Percentiles rank a stretch among this genome's conserved stretches.
Conservation (phyloP, 2,888 invertebrate species). For the Lepidocyrtoides sp. region DNA sequence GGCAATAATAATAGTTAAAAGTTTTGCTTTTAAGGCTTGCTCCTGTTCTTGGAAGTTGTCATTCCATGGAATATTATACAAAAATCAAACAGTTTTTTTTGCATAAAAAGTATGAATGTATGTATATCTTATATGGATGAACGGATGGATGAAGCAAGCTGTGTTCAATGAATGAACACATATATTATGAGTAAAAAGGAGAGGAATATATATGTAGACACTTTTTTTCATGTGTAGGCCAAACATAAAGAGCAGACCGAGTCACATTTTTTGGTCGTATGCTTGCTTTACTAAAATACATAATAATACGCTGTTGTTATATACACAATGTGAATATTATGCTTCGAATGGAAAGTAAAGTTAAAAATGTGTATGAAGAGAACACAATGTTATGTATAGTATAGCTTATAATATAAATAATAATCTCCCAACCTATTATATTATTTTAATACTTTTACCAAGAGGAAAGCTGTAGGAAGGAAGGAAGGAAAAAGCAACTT, state of each 20-base stretch:
- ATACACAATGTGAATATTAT: too few species aligned
- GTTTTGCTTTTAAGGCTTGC: too few species aligned
- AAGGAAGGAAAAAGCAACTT: constrained; percentile 28
- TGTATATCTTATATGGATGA: not conserved
- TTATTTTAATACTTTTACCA: not conserved
- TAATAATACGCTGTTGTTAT: not conserved
- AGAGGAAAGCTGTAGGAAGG: not conserved
- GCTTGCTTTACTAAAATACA: not conserved
- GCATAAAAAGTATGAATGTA: too few species aligned
- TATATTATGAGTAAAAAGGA: not conserved
- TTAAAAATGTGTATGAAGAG: not conserved
- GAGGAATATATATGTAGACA: not conserved
- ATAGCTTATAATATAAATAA: too few species aligned
- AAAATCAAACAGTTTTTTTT: not conserved
- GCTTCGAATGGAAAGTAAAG: too few species aligned
- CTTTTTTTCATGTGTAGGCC: constrained; percentile 13
- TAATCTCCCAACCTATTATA: constrained; percentile 39
- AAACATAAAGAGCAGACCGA: constrained; percentile 5
- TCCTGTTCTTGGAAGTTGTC: not conserved
- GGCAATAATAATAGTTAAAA: too few species aligned
- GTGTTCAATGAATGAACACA: not conserved
- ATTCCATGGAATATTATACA: not conserved
- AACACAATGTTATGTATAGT: not conserved
- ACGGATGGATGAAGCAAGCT: not conserved
- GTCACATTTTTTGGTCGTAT: not conserved